Evolutionary conservation across 2,113 vertebrate genomes (phyloP).

Genomic region (Podarcis raffonei): DNA sequence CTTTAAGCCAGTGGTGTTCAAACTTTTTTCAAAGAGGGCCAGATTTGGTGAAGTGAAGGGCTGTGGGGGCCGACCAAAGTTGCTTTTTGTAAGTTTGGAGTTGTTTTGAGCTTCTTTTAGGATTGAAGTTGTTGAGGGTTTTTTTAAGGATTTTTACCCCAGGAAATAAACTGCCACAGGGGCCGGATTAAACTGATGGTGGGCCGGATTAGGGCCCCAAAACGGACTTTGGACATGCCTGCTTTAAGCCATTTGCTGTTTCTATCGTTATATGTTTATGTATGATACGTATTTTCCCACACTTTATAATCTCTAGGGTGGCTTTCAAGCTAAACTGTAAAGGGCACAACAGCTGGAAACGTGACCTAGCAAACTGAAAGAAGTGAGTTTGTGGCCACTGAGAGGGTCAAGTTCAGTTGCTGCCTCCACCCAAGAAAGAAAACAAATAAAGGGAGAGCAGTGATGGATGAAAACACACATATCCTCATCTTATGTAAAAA

Average conservation of each 20-base stretch:
- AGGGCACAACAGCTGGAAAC: neutral
- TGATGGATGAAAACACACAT: neutral
- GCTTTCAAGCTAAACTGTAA: neutral
- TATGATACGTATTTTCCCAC: neutral
- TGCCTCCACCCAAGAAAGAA: neutral
- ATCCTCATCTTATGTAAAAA: neutral
- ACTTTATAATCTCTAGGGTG: neutral
- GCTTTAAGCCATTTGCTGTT: neutral
- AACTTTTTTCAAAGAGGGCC: no score
- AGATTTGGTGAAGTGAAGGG: no score
- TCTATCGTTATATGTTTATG: neutral
- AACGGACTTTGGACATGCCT: no score
- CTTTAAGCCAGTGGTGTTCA: neutral
- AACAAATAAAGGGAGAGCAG: neutral
- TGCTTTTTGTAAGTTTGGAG: no score
- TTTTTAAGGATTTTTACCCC: no score
- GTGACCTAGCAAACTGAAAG: neutral
- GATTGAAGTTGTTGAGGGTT: no score
- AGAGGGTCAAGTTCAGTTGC: neutral
- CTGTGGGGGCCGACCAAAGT: no score
- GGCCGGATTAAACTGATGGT: no score
- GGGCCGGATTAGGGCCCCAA: no score
- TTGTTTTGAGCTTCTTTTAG: no score
- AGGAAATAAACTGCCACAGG: no score
- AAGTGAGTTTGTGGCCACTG: fast-evolving